Evolutionary conservation across 2,113 vertebrate genomes (phyloP), one percentile per base, ranked within the genome.

Genomic region (Pluvianellus socialis): DNA sequence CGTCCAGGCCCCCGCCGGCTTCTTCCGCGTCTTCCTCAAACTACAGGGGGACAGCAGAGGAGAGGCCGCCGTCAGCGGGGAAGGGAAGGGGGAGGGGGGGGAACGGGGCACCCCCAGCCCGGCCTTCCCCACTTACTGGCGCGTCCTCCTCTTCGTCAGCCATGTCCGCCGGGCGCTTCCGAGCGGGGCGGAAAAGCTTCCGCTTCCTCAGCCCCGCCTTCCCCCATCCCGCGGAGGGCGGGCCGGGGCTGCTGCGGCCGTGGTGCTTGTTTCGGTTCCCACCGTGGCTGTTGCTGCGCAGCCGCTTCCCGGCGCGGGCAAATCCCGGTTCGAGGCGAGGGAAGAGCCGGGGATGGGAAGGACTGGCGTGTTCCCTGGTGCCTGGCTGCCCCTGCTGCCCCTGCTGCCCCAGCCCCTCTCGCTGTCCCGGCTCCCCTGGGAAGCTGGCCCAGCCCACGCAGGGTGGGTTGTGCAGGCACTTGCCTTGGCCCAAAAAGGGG

Each of bases 1-100:
- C 98, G 26, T 99, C 99, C 9, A 98, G 92, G 9, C 99, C 99
- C 56, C 98, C 97, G 65, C 97, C 97, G 12, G 98, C 98, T 23
- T 99, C 99, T 15, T 99, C 99, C 79, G 97, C 94, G 81, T 99
- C 99, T 79, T 99, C 99, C 42, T 99, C 99, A 95, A 98, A 99
- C 94, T 99, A 38, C 18, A 40, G 0, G 22, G 28, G 65, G 32
- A 86, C 12, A 95, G 58, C 10, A 14, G 13, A 26, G 53, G 23
- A 40, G 30, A 56, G 24, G 10, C 42, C 10, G 23, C 71, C 30
- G 23, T 92, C 86, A 96, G 80, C 32, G 5, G 27, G 24, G 30
- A 5, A 35, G 12, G 12, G 22, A 5, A 12, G 19, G 6, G 11
- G 5, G 7, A 38, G 12, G 22, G 5, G 14, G 19, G 6, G 11